Conservation (phyloP, 2,113 vertebrate species). For the Istiophorus platypterus region DNA sequence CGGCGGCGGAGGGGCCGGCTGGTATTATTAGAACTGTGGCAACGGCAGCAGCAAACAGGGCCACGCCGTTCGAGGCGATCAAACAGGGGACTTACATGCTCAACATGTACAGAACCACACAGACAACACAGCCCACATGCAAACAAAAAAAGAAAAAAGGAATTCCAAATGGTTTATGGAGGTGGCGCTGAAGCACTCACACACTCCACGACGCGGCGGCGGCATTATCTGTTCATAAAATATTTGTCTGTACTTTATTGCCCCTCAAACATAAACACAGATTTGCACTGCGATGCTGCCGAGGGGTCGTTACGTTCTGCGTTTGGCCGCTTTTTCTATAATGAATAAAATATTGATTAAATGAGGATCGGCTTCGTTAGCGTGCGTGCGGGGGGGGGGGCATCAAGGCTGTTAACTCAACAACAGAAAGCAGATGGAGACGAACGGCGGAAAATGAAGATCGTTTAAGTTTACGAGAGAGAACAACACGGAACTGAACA, state of each 20-base stretch:
- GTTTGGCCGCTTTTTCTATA: not conserved
- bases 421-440: not conserved
- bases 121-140: not conserved
- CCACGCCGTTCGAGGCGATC: not conserved
- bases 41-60: constrained; percentile 7
- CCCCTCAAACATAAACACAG: not conserved
- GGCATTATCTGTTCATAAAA: not conserved
- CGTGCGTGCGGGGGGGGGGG: not conserved
- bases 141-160: too few relatives aligned
- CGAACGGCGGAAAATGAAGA: not conserved
- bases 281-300: not conserved
- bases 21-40: constrained; percentile 52
- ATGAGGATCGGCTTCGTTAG: not conserved
- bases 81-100: too few relatives aligned
- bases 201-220: not conserved
- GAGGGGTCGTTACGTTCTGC: not conserved
- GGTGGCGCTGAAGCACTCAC: not conserved
- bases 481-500: not conserved
- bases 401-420: not conserved
- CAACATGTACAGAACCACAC: not conserved
- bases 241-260: not conserved
- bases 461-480: not conserved
- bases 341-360: constrained; percentile 17
- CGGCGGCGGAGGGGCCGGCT: too few relatives aligned
- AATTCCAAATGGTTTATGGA: not conserved